A percentile compares a stretch with the other conserved stretches of the same genome.
phyloP scores from a whole-genome alignment of 2,797 vertebrate species.

The Lerista edwardsae region DNA sequence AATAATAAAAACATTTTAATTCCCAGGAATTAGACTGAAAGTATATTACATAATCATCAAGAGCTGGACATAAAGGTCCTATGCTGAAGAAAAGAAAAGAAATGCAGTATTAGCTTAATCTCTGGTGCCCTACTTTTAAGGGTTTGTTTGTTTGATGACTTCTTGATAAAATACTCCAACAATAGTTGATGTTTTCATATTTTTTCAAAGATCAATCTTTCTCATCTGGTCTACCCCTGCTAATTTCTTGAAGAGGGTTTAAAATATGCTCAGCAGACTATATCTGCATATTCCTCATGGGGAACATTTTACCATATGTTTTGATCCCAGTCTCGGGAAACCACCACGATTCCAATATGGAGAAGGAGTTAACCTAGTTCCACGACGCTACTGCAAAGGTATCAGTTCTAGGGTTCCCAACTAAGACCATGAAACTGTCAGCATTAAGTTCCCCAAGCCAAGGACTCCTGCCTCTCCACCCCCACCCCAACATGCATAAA shows the following conservation, averaged over 20 bases:
- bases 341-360: no score
- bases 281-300: background rate
- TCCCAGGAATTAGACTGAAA: background rate
- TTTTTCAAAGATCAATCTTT: background rate
- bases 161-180: background rate
- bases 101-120: background rate
- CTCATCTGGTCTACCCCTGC: background rate
- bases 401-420: no score
- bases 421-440: no score
- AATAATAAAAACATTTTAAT: background rate
- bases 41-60: background rate
- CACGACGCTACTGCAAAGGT: no score
- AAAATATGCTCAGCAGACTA: background rate
- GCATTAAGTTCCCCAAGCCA: no score
- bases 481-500: no score
- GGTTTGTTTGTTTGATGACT: background rate
- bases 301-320: background rate
- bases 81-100: background rate
- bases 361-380: no score
- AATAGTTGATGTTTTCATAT: background rate
- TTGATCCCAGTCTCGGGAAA: no score
- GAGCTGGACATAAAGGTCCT: background rate
- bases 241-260: background rate
- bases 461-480: no score
- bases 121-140: conserved; percentile 1